A percentile compares a stretch with the other conserved stretches of the same genome.
Conservation (phyloP, 2,113 vertebrate species). For the Mungos mungo region DNA sequence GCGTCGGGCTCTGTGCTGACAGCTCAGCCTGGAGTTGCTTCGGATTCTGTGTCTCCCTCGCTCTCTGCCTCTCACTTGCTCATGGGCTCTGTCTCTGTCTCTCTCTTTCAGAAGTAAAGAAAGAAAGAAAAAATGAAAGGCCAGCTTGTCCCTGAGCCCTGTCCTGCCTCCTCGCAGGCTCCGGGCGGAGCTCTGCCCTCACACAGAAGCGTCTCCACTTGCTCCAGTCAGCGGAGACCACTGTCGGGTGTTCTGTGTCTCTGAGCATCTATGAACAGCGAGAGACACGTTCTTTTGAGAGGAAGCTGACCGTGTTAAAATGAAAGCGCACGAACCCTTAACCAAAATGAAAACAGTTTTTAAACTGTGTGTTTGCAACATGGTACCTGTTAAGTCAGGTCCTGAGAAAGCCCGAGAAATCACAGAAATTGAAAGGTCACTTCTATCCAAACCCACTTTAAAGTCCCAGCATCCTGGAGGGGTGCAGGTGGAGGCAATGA, state of each 20-base stretch:
- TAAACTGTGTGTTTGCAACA: background rate
- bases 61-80: too few species aligned
- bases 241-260: too few species aligned
- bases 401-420: slow-evolving; percentile 75
- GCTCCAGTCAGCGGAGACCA: too few species aligned
- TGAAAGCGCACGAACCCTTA: slow-evolving; percentile 62
- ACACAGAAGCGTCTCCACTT: background rate
- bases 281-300: background rate
- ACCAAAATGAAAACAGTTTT: slow-evolving; percentile 51
- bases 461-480: slow-evolving; percentile 28
- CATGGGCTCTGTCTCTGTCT: too few species aligned
- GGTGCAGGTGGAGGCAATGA: background rate
- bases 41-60: too few species aligned
- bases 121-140: too few species aligned
- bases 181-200: background rate
- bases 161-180: background rate
- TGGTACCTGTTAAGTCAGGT: background rate
- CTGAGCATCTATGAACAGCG: background rate
- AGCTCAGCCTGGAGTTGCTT: too few species aligned
- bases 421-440: slow-evolving; percentile 65
- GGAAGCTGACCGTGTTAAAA: background rate
- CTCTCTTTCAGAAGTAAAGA: too few species aligned
- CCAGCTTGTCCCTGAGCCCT: background rate
- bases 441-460: background rate
- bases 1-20: too few species aligned